These are phyloP conservation scores for Stenolophus ochropezus DNA, from an alignment of 2,888 invertebrate genomes.

Conservation along the genomic window DNA sequence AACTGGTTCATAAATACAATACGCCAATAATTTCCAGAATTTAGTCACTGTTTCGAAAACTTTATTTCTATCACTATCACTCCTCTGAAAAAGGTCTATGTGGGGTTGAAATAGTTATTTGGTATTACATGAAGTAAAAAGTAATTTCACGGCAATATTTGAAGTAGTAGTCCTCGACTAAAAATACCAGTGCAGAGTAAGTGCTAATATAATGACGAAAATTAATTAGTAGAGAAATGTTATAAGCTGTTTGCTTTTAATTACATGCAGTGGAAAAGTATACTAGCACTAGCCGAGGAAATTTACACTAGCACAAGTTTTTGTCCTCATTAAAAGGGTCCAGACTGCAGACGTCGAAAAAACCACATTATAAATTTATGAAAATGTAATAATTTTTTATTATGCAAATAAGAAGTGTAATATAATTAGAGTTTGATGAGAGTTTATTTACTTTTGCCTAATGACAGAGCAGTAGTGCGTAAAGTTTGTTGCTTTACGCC, in stretches of 20 bases:
- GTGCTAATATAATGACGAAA: not conserved
- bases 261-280: not conserved
- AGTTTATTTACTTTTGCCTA: constrained; percentile 48
- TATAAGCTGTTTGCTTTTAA: not conserved
- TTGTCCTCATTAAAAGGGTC: not conserved
- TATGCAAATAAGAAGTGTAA: constrained; percentile 28
- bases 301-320: not conserved
- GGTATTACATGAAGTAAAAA: no score
- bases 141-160: no score
- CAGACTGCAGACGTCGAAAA: not conserved
- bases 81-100: no score
- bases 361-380: constrained; percentile 24
- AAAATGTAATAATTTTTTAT: constrained; percentile 30
- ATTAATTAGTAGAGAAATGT: not conserved
- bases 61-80: no score
- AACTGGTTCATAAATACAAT: no score
- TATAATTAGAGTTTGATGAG: constrained; percentile 41
- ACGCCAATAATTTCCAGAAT: no score
- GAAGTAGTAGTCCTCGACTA: not conserved
- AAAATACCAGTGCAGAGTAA: not conserved
- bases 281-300: not conserved
- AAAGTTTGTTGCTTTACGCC: constrained; percentile 48
- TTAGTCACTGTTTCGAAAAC: no score
- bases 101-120: no score
- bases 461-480: constrained; percentile 35